Evolutionary conservation across 2,888 invertebrate species (phyloP).

Genomic region (Rotaria macrura): DNA sequence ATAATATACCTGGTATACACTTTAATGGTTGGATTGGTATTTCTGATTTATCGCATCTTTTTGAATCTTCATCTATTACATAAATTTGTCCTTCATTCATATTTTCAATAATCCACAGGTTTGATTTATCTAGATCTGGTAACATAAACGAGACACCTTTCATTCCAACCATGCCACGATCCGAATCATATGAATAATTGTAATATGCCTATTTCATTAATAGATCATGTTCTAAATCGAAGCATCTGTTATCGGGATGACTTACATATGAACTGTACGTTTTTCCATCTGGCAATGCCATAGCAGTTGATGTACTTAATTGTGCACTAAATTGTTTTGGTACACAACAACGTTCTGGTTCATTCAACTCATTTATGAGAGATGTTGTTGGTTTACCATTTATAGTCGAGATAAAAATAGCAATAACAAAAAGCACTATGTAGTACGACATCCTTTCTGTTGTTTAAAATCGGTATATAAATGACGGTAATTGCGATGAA

Average conservation of each 20-base stretch:
- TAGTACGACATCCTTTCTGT: not conserved
- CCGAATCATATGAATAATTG: not conserved
- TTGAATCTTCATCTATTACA: not conserved
- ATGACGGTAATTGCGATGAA: not conserved
- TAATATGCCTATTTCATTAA: not conserved
- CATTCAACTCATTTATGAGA: not conserved
- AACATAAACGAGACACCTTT: not conserved
- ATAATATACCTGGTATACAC: slow-evolving; percentile 1
- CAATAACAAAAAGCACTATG: not conserved
- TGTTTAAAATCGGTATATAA: not conserved
- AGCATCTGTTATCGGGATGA: not conserved
- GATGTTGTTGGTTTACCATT: not conserved
- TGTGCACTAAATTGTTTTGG: not conserved
- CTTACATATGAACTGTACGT: not conserved
- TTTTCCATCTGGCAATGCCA: not conserved
- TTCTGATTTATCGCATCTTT: not conserved
- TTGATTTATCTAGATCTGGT: not conserved
- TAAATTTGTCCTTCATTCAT: not conserved
- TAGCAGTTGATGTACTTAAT: not conserved
- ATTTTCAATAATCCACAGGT: not conserved
- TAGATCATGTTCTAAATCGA: not conserved
- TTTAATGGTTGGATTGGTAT: not conserved
- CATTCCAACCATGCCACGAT: not conserved
- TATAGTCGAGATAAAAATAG: not conserved
- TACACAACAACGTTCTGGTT: not conserved